phyloP scores from a whole-genome alignment of 2,113 vertebrate species.

The Panthera tigris region DNA sequence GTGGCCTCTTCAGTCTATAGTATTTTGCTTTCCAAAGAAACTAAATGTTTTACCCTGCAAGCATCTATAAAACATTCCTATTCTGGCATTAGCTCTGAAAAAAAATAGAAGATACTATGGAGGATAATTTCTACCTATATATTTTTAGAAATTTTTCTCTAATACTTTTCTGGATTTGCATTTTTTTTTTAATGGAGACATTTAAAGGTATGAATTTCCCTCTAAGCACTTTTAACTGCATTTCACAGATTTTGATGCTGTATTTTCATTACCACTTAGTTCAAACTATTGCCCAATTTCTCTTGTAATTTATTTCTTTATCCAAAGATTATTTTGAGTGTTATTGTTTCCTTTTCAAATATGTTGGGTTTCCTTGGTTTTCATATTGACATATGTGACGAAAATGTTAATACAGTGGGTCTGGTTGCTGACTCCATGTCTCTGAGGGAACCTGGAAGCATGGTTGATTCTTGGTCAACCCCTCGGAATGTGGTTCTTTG shows the following conservation, averaged over 20 bases:
- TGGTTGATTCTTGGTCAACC: conserved; percentile 14
- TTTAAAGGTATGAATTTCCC: conserved; percentile 17
- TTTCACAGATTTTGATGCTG: neutral
- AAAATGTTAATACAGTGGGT: conserved; percentile 27
- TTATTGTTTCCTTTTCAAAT: conserved; percentile 38
- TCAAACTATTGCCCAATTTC: conserved; percentile 41
- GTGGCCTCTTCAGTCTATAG: neutral
- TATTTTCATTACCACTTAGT: conserved; percentile 52
- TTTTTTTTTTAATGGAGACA: neutral
- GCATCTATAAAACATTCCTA: neutral
- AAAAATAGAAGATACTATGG: neutral
- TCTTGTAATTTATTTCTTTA: conserved; percentile 31
- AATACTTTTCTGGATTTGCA: conserved; percentile 14
- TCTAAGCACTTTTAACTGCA: conserved; percentile 13
- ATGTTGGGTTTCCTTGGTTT: neutral
- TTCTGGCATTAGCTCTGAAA: conserved; percentile 28
- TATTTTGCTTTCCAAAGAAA: conserved; percentile 16
- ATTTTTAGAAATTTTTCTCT: neutral
- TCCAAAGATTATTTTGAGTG: neutral
- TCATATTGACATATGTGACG: neutral
- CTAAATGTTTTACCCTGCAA: neutral
- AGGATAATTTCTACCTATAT: conserved; percentile 7
- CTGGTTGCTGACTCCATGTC: neutral
- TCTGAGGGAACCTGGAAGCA: conserved; percentile 40
- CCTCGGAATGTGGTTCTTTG: conserved; percentile 2